Evolutionary conservation across 2,113 vertebrate species (phyloP).

Genomic region (Gallinago jamesoni): DNA sequence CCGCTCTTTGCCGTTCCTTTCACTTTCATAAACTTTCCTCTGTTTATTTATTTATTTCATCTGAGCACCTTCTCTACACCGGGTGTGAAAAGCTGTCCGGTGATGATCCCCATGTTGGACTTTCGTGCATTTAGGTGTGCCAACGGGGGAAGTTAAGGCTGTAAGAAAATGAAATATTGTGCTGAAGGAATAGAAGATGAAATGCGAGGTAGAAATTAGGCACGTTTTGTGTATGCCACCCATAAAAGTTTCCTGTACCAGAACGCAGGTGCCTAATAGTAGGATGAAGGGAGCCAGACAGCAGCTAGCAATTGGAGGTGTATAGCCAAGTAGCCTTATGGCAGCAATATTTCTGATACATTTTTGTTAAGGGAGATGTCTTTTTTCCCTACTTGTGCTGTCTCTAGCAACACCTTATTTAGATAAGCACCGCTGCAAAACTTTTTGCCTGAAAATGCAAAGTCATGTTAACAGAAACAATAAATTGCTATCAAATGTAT

Average conservation of each 20-base stretch:
- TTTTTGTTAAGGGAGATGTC: conserved; percentile 8
- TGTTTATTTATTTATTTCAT: conserved; percentile 32
- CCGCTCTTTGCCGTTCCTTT: conserved; percentile 37
- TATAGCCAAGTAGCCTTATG: conserved; percentile 36
- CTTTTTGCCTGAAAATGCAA: conserved; percentile 32
- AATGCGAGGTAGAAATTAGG: conserved; percentile 39
- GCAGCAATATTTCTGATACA: background rate
- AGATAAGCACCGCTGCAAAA: background rate
- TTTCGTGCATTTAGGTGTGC: conserved; percentile 50
- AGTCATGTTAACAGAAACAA: background rate
- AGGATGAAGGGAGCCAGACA: conserved; percentile 24
- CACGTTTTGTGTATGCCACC: conserved; percentile 30
- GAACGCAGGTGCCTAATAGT: conserved; percentile 22
- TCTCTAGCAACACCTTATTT: background rate
- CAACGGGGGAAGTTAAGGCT: conserved; percentile 32
- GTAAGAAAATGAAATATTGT: background rate
- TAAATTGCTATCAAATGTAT: background rate
- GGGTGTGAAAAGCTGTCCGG: conserved; percentile 49
- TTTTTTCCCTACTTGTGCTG: background rate
- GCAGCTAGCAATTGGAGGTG: conserved; percentile 20
- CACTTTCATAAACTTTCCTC: conserved; percentile 71
- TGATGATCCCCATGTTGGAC: background rate
- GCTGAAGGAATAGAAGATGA: conserved; percentile 33
- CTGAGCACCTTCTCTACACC: conserved; percentile 13
- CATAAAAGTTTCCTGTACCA: conserved; percentile 48